These are phyloP conservation scores for Schizopygopsis malacanthus DNA, from an alignment of 2,797 vertebrate genomes.

Conservation along the genomic window DNA sequence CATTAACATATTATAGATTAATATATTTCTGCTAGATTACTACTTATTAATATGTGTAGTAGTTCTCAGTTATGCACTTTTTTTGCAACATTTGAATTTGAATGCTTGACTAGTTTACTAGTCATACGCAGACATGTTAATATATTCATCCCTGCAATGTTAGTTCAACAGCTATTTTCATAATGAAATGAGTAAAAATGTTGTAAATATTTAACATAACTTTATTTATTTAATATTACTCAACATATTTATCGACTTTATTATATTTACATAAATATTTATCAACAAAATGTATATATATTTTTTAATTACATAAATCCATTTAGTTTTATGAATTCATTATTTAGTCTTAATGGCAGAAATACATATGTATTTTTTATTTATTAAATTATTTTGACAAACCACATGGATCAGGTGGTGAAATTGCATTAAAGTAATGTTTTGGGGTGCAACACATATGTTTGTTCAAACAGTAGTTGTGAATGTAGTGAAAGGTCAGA, in stretches of 20 bases:
- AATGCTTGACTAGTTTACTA: no score
- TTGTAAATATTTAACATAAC: background rate
- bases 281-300: background rate
- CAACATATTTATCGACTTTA: no score
- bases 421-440: background rate
- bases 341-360: background rate
- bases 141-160: background rate
- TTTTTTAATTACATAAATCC: background rate
- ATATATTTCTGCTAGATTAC: background rate
- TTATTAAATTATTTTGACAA: background rate
- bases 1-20: background rate
- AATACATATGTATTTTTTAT: no score
- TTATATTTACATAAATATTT: no score
- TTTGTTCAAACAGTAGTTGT: background rate
- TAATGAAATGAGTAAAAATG: background rate
- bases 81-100: background rate
- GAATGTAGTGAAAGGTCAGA: no score
- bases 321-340: background rate
- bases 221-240: background rate
- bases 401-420: background rate
- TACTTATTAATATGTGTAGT: background rate
- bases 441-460: background rate
- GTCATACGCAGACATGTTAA: background rate
- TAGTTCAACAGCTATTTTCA: background rate
- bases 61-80: background rate